Base-by-base conservation (phyloP, 1,140 invertebrate genomes). In the Apolygus lucorum region DNA sequence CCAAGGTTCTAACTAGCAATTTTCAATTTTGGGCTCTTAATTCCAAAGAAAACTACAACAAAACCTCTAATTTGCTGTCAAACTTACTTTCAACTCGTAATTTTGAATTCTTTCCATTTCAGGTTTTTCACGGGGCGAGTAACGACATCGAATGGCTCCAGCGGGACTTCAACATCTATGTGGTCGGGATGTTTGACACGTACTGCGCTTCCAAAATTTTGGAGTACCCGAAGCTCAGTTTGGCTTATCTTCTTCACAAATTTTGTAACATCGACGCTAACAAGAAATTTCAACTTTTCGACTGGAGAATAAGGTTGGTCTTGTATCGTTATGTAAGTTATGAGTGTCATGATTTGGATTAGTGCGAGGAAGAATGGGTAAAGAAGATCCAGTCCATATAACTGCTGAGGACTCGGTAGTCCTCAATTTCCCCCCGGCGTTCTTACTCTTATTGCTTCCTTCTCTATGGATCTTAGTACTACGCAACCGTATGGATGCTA, bases 151-250 rank as follows among this genome's bases (percentile, higher is more conserved):
- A 87, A 24, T 99, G 97, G 97, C 80, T 99, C 24, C 97, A 99
- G 78, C 84, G 93, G 62, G 97, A 99, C 82, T 87, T 99, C 68
- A 91, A 93, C 0, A 74, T 99, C 0, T 99, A 99, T 77, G 78
- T 99, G 21, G 95, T 99, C 0, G 97, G 98, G 75, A 88, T 99
- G 87, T 98, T 99, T 79, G 97, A 99, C 77, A 99, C 96, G 0
- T 86, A 93, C 77, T 87, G 91, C 75, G 96, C 95, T 0, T 87
- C 93, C 0, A 86, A 89, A 72, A 80, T 86, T 0, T 80, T 99
- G 0, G 82, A 85, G n/a, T 83, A 91, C 71, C 80, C 86, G 0
- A 84, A 86, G 28, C 81, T 89, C 1, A 93, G 92, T 22, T 81
- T 99, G 26, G 86, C 89, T 0, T 88, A 88, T 79, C 79, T 99